Evolutionary conservation across 2,888 invertebrate species (phyloP), one percentile per base, ranked within the genome.

Genomic region (Enchytraeus crypticus): DNA sequence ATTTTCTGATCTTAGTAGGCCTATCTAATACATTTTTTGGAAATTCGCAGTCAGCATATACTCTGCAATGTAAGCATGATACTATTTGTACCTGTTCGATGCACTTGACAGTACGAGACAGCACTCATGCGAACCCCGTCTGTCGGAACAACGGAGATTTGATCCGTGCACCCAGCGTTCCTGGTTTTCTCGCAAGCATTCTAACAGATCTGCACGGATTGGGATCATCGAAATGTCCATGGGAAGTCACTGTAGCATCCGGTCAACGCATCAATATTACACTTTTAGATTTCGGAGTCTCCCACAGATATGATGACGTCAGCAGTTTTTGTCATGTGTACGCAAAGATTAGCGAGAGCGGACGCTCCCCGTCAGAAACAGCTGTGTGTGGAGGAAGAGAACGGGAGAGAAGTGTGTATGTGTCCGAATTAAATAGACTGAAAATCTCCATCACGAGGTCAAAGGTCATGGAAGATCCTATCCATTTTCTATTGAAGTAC

Each of bases 211-310:
- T 64, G 43, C 34, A 34, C 14, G 60, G 60, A 14, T 34, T 53
- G 33, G 65, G 62, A 21, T 34, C 62, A 26, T 27, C 53, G 23
- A 23, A 53, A 26, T 66, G 66, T 49, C 63, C 66, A 8, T 66
- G 66, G 66, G 51, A 56, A 11, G 54, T 66, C 34, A 45, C 33
- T 55, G 60, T 62, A 8, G 14, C 47, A 4, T 21, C 21, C 2
- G 65, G 67, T 23, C 64, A 62, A 32, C 34, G 57, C 29, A 55
- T 67, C 54, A 67, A 67, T 60, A 34, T 67, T 57, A 67, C 64
- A 8, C 65, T 67, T 43, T 38, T 51, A 43, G 65, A 67, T 60
- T 67, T 65, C 51, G 64, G 63, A 5, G 60, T 65, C 45, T 57
- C 61, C n/a, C 21, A 51, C 3, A 51, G 64, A 26, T 33, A 45